Percentiles rank a stretch among this genome's conserved stretches.
These are phyloP conservation scores for Ianthella basta DNA, from an alignment of 37 sponge, comb jelly and placozoan genomes.

Conservation along the genomic window DNA sequence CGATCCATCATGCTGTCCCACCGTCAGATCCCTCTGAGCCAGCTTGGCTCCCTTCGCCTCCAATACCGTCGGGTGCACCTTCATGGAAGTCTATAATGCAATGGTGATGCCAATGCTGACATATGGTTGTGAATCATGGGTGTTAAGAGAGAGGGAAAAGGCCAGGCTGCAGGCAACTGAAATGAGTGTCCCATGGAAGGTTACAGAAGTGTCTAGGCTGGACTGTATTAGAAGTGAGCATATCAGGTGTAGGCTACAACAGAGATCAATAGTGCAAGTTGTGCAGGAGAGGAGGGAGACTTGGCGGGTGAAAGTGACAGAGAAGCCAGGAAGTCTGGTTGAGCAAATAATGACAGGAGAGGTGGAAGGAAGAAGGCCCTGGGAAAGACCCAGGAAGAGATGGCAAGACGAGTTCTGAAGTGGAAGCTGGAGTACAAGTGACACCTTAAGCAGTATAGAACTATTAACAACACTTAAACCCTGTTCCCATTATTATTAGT, in stretches of 20 bases:
- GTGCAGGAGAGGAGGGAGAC: constrained; percentile 5
- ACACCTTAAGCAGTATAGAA: too few species aligned
- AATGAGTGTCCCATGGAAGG: constrained; percentile 3
- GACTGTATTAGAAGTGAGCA: constrained; percentile 11
- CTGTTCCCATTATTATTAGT: too few species aligned
- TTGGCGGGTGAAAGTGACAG: constrained; percentile 13
- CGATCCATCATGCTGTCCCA: too few species aligned
- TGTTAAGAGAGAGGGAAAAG: constrained; percentile 24
- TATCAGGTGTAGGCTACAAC: background rate
- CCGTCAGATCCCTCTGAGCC: too few species aligned
- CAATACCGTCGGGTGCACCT: too few species aligned
- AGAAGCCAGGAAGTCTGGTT: background rate
- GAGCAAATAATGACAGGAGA: too few species aligned
- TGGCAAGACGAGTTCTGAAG: too few species aligned
- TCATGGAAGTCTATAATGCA: constrained; percentile 24
- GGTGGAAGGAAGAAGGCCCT: constrained; percentile 21
- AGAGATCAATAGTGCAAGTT: background rate
- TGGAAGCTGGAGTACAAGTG: too few species aligned
- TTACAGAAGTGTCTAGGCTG: constrained; percentile 22
- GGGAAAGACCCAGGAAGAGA: constrained; percentile 14
- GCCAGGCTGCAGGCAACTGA: constrained; percentile 22
- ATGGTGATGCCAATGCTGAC: constrained; percentile 23
- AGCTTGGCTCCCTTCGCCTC: too few species aligned
- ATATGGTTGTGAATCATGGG: constrained; percentile 29
- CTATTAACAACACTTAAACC: too few species aligned